Conservation (phyloP, 1,140 invertebrate species). For the Drosophila teissieri region DNA sequence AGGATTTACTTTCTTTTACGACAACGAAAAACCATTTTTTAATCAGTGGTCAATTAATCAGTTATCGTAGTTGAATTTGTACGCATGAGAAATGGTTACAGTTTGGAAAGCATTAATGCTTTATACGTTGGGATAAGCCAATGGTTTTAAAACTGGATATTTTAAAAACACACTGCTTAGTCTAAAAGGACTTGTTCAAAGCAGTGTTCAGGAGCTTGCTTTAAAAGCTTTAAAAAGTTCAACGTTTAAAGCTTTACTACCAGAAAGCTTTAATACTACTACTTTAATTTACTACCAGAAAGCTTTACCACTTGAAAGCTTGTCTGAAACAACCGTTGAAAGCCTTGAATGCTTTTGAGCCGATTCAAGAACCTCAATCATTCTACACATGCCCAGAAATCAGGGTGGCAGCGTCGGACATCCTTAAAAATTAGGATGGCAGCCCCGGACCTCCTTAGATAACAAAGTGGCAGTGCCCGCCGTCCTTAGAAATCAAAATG, state of each 20-base stretch:
- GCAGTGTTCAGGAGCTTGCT: too few species aligned
- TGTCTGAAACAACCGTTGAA: not conserved
- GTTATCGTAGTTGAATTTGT: constrained; percentile 2
- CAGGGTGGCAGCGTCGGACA: too few species aligned
- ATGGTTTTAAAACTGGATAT: not conserved
- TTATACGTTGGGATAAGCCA: too few species aligned
- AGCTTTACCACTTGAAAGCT: not conserved
- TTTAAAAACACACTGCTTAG: not conserved
- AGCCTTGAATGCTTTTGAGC: not conserved
- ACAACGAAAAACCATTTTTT: constrained; percentile 19
- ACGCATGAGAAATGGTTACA: not conserved
- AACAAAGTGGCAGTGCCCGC: too few species aligned
- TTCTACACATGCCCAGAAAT: too few species aligned
- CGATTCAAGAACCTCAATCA: too few species aligned
- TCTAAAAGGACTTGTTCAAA: not conserved
- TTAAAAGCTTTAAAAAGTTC: not conserved
- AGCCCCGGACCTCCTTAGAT: too few species aligned
- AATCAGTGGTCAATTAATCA: constrained; percentile 8
- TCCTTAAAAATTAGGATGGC: too few species aligned
- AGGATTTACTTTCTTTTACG: constrained; percentile 15
- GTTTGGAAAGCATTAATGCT: constrained; percentile 1
- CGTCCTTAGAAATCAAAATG: too few species aligned
- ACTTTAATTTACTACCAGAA: not conserved
- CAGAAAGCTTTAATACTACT: too few species aligned
- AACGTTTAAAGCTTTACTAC: too few species aligned